phyloP scores from a whole-genome alignment of 1,140 invertebrate genomes.

The Scaptomyza hsui region DNA sequence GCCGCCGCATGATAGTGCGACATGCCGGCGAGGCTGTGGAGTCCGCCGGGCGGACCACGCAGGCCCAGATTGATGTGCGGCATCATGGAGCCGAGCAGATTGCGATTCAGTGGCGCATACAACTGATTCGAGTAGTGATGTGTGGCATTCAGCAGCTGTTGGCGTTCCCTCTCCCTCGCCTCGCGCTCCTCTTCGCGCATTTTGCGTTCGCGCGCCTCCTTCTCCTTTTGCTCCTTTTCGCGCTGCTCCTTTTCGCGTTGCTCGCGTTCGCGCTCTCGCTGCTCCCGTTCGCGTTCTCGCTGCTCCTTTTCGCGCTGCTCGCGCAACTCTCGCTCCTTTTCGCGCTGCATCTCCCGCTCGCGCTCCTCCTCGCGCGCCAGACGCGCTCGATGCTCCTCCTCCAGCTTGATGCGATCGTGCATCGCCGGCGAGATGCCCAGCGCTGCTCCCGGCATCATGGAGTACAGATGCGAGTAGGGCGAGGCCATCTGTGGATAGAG shows the following conservation, averaged over 20 bases:
- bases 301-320: constrained; percentile 83
- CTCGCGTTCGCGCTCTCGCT: constrained; percentile 82
- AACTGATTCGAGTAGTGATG: constrained; percentile 81
- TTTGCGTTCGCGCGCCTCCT: constrained; percentile 70
- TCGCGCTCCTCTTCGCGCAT: constrained; percentile 67
- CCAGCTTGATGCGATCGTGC: constrained; percentile 87
- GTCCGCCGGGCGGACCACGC: constrained; percentile 61
- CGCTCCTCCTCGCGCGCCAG: constrained; percentile 86
- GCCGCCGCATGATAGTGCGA: constrained; percentile 80
- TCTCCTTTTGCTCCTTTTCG: constrained; percentile 77
- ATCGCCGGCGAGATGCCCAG: constrained; percentile 85
- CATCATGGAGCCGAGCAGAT: constrained; percentile 77
- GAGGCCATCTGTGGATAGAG: constrained; percentile 85
- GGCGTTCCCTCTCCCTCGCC: constrained; percentile 68
- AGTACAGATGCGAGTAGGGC: constrained; percentile 86
- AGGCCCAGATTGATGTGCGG: constrained; percentile 74
- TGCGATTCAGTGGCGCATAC: constrained; percentile 75
- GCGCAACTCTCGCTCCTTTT: constrained; percentile 85
- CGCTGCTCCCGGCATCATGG: constrained; percentile 85
- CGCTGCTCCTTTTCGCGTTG: constrained; percentile 74
- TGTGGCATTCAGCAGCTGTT: constrained; percentile 72
- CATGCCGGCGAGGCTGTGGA: constrained; percentile 71
- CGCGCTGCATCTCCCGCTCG: constrained; percentile 85
- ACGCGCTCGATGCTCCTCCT: constrained; percentile 88
- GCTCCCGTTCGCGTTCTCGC: constrained; percentile 77